Conservation (phyloP, 2,113 vertebrate species). For the Otocyon megalotis region DNA sequence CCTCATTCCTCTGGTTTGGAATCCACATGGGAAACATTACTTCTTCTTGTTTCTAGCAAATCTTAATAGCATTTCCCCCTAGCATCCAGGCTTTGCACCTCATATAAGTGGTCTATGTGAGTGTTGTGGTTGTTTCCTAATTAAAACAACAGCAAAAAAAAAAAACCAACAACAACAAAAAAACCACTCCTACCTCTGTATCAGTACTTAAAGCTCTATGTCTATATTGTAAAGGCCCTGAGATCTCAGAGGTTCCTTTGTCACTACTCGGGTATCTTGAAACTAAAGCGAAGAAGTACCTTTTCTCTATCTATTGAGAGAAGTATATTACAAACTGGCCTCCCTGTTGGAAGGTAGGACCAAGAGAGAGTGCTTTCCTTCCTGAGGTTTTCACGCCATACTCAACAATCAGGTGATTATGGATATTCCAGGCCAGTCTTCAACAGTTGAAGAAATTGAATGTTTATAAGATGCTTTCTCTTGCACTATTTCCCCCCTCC, state of each 20-base stretch:
- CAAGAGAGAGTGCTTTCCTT: no score
- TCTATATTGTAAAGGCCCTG: neutral
- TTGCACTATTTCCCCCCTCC: neutral
- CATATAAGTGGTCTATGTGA: neutral
- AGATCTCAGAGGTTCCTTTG: neutral
- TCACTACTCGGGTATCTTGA: neutral
- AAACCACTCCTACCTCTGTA: neutral
- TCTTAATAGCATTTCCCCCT: slow-evolving; percentile 28
- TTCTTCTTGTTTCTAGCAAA: slow-evolving; percentile 55
- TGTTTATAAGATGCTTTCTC: neutral
- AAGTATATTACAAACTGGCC: neutral
- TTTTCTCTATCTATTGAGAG: neutral
- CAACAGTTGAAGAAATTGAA: slow-evolving; percentile 8
- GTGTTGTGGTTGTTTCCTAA: neutral
- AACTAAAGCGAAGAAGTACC: neutral
- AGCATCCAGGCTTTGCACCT: slow-evolving; percentile 23
- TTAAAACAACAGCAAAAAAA: neutral
- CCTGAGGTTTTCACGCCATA: neutral
- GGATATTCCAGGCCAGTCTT: neutral
- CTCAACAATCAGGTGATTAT: neutral
- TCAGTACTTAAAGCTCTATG: neutral
- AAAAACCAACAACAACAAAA: neutral
- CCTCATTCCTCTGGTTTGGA: slow-evolving; percentile 46
- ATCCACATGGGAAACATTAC: slow-evolving; percentile 60
- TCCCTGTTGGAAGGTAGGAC: neutral